Percentiles rank a stretch among this genome's conserved stretches.
phyloP scores from a whole-genome alignment of 2,113 vertebrate genomes.

The Trogon surrucura region DNA sequence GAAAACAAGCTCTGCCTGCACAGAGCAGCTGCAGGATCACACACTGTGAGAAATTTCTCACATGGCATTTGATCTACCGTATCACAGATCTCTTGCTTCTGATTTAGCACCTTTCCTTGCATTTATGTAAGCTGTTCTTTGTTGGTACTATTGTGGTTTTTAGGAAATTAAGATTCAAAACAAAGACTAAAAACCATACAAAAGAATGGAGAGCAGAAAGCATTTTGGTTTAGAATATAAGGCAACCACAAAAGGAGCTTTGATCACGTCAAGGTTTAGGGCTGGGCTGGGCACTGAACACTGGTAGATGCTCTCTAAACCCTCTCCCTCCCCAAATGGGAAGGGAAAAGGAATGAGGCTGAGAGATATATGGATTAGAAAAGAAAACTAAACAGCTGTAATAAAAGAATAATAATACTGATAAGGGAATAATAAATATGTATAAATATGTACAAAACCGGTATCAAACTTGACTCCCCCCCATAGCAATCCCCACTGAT shows the following conservation, averaged over 20 bases:
- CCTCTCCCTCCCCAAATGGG: too few relatives aligned
- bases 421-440: too few relatives aligned
- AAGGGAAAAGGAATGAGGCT: too few relatives aligned
- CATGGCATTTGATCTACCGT: not conserved
- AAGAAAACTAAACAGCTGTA: too few relatives aligned
- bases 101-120: not conserved
- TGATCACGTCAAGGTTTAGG: too few relatives aligned
- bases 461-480: too few relatives aligned
- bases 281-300: too few relatives aligned
- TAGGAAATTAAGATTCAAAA: not conserved
- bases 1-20: not conserved
- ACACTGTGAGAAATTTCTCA: not conserved
- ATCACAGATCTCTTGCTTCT: not conserved
- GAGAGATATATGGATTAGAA: too few relatives aligned
- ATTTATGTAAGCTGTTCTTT: not conserved
- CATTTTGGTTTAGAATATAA: accelerated
- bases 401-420: too few relatives aligned
- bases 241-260: not conserved
- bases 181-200: not conserved
- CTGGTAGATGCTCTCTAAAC: too few relatives aligned
- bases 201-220: not conserved
- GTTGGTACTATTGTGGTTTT: not conserved
- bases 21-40: not conserved
- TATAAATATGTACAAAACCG: too few relatives aligned
- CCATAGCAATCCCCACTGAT: too few relatives aligned